These are phyloP conservation scores for Mycalesis mineus DNA, from an alignment of 2,888 invertebrate species.

Conservation along the genomic window DNA sequence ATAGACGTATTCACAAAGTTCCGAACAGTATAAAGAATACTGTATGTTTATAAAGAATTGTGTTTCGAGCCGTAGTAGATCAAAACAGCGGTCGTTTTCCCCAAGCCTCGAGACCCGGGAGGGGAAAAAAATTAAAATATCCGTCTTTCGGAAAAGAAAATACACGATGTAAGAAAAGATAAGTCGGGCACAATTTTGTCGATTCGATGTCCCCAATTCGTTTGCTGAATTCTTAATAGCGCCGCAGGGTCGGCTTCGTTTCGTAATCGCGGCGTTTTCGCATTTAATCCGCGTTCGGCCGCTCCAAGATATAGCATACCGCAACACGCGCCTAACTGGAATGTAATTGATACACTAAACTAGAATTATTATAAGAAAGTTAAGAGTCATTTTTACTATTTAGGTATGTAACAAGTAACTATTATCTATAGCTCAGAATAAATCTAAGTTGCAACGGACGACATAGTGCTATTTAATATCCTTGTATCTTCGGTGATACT, in stretches of 20 bases:
- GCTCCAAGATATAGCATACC: slow-evolving; percentile 37
- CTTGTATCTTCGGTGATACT: neutral
- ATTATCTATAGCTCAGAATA: no score
- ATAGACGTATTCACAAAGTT: slow-evolving; percentile 55
- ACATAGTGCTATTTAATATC: neutral
- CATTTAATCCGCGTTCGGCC: slow-evolving; percentile 64
- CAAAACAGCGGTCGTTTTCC: slow-evolving; percentile 63
- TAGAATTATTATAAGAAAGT: neutral
- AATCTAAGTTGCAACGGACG: no score
- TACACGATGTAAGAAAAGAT: slow-evolving; percentile 68
- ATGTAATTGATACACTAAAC: slow-evolving; percentile 52
- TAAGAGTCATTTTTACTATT: no score
- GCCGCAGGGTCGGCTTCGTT: slow-evolving; percentile 54
- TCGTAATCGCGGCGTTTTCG: slow-evolving; percentile 61
- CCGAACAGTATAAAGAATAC: slow-evolving; percentile 46
- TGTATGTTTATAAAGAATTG: slow-evolving; percentile 49
- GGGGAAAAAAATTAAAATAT: slow-evolving; percentile 65
- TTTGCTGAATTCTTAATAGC: slow-evolving; percentile 71
- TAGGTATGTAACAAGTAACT: no score
- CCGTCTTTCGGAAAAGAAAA: slow-evolving; percentile 54
- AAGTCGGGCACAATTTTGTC: slow-evolving; percentile 71
- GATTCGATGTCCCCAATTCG: slow-evolving; percentile 74
- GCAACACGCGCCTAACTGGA: slow-evolving; percentile 44
- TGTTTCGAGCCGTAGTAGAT: slow-evolving; percentile 61
- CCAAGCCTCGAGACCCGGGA: slow-evolving; percentile 38